These are phyloP conservation scores for Drosophila tani DNA, from an alignment of 1,140 invertebrate species.

Conservation along the genomic window DNA sequence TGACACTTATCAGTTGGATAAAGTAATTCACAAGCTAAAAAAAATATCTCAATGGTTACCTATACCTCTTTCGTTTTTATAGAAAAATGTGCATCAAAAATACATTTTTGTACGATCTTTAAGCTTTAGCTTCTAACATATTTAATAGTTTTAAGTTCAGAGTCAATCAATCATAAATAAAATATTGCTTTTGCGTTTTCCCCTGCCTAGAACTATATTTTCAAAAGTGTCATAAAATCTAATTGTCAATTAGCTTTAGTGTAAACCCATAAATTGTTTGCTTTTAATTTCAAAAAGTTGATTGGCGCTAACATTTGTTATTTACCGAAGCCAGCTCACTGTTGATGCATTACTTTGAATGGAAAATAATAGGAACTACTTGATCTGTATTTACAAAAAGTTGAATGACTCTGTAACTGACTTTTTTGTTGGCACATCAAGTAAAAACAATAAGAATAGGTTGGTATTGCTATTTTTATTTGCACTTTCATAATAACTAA, in stretches of 20 bases:
- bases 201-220: neutral
- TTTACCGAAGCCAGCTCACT: neutral
- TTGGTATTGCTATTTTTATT: neutral
- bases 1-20: no score
- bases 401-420: slow-evolving; percentile 4
- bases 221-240: neutral
- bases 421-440: neutral
- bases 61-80: neutral
- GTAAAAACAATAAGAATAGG: neutral
- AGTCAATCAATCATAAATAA: neutral
- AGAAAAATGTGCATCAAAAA: neutral
- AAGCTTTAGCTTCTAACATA: neutral
- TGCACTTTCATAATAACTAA: neutral
- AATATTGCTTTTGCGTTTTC: neutral
- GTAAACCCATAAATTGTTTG: neutral
- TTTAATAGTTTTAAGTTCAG: neutral
- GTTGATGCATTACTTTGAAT: neutral
- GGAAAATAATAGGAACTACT: neutral
- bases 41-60: no score
- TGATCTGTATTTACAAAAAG: neutral
- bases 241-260: neutral
- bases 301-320: neutral
- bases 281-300: no score
- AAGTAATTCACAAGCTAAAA: no score
- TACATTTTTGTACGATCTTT: neutral